phyloP scores from a whole-genome alignment of 2,888 invertebrate genomes.

The Drosophila pegasa region DNA sequence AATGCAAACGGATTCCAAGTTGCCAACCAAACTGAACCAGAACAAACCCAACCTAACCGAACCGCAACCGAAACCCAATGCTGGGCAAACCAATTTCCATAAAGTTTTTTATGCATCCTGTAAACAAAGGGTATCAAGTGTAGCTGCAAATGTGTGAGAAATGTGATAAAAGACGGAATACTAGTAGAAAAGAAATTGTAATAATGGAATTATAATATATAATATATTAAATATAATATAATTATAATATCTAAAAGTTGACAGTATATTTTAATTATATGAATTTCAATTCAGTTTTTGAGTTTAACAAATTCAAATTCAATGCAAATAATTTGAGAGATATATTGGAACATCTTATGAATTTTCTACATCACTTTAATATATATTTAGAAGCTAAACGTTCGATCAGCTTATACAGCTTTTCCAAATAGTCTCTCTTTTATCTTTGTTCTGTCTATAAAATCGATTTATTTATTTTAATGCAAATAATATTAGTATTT shows the following conservation, averaged over 20 bases:
- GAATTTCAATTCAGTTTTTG: too few species aligned
- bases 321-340: too few species aligned
- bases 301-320: too few species aligned
- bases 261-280: too few species aligned
- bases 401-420: neutral
- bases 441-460: neutral
- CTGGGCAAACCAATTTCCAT: constrained; percentile 5
- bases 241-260: too few species aligned
- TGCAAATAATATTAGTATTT: too few species aligned
- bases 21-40: constrained; percentile 19
- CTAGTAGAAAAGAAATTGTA: neutral
- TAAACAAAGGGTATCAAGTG: neutral
- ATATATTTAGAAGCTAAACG: neutral
- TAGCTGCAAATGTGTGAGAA: neutral
- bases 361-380: too few species aligned
- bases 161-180: neutral
- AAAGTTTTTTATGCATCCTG: neutral
- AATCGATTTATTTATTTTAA: neutral
- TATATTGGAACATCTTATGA: too few species aligned
- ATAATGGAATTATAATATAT: neutral
- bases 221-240: too few species aligned
- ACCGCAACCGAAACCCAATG: constrained; percentile 6
- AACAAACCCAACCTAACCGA: constrained; percentile 18
- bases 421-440: neutral
- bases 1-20: constrained; percentile 22